Evolutionary conservation across 2,888 invertebrate species (phyloP).

Genomic region (Saturnia japonica): DNA sequence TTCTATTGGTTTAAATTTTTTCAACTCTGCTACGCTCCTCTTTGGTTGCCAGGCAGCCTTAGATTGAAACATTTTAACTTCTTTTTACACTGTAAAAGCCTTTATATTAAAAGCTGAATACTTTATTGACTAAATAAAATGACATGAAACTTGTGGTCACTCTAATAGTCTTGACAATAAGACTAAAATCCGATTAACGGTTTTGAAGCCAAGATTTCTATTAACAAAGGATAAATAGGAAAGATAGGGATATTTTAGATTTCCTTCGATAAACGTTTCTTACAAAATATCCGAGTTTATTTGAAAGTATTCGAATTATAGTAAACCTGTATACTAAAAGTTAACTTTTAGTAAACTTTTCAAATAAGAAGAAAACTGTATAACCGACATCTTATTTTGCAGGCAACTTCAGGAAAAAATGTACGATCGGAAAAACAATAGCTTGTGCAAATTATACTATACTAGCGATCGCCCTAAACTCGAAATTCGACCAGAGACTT

Average conservation of each 20-base stretch:
- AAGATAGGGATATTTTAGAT: slow-evolving; percentile 7
- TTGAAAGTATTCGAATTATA: not conserved
- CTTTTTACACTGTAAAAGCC: too few species aligned
- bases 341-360: too few species aligned
- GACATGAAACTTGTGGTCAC: slow-evolving; percentile 25
- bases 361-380: too few species aligned
- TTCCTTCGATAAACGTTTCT: not conserved
- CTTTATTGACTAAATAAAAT: not conserved
- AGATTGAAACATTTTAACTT: not conserved
- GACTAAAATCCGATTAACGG: slow-evolving; percentile 42
- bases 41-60: too few species aligned
- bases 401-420: too few species aligned
- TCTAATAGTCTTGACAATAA: slow-evolving; percentile 36
- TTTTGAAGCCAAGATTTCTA: slow-evolving; percentile 33
- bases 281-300: not conserved
- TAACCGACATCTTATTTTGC: too few species aligned
- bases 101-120: not conserved
- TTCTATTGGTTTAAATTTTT: too few species aligned
- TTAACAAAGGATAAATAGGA: slow-evolving; percentile 9
- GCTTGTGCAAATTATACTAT: too few species aligned
- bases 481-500: too few species aligned
- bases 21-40: too few species aligned
- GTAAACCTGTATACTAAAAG: not conserved
- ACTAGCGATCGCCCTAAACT: too few species aligned
- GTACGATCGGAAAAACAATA: too few species aligned